Percentiles rank a stretch among this genome's conserved stretches.
These are phyloP conservation scores for Torymus aiolomorphi DNA, from an alignment of 2,888 invertebrate genomes.

Conservation along the genomic window DNA sequence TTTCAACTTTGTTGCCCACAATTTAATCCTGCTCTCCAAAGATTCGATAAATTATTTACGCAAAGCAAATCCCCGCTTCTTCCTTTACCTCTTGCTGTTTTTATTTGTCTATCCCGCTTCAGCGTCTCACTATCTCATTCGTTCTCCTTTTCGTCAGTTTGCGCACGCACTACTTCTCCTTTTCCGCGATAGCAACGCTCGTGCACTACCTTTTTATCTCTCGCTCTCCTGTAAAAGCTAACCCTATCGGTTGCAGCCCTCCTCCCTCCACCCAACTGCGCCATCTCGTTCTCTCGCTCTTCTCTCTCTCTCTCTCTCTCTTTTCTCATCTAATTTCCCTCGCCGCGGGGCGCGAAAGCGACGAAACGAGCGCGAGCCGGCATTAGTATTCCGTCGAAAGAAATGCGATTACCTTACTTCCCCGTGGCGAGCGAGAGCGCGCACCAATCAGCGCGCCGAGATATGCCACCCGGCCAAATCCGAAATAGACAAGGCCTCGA, in stretches of 20 bases:
- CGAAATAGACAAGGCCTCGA: conserved; percentile 40
- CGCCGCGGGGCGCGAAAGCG: conserved; percentile 57
- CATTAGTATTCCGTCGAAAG: conserved; percentile 67
- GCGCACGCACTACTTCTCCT: conserved; percentile 40
- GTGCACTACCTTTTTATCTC: conserved; percentile 28
- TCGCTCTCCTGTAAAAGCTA: conserved; percentile 32
- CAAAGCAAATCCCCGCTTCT: conserved; percentile 48
- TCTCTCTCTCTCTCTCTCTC: neutral
- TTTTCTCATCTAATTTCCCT: conserved; percentile 63
- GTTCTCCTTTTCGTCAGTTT: conserved; percentile 30
- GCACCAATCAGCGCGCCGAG: conserved; percentile 58
- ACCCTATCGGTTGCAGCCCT: conserved; percentile 50
- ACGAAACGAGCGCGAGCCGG: conserved; percentile 45
- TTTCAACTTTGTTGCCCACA: neutral
- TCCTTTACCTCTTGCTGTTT: conserved; percentile 37
- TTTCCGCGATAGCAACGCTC: conserved; percentile 3
- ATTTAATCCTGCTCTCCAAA: neutral
- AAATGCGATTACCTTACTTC: conserved; percentile 67
- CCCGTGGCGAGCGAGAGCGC: conserved; percentile 57
- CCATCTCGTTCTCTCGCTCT: neutral
- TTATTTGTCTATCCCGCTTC: conserved; percentile 32
- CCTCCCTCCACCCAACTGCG: neutral
- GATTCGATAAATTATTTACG: conserved; percentile 40
- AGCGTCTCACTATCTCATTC: neutral
- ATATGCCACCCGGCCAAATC: conserved; percentile 31